A percentile compares a stretch with the other conserved stretches of the same genome.
phyloP scores from a whole-genome alignment of 2,113 vertebrate species.

The Chaetodon auriga region DNA sequence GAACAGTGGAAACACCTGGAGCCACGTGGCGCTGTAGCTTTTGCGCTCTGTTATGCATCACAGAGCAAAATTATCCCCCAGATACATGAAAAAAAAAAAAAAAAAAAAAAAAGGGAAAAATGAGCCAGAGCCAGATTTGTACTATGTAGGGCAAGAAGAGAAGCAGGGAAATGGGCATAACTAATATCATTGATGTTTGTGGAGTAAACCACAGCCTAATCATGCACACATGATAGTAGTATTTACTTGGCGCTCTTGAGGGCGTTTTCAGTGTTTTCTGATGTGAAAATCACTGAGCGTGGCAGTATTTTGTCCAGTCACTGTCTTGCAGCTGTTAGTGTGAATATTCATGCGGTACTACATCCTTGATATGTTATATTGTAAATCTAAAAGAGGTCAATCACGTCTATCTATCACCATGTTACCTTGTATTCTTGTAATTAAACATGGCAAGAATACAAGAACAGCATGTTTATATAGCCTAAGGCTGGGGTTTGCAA shows the following conservation, averaged over 20 bases:
- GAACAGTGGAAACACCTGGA: constrained; percentile 56
- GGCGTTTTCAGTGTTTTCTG: constrained; percentile 47
- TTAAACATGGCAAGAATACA: background rate
- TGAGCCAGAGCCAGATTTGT: constrained; percentile 46
- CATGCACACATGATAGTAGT: constrained; percentile 21
- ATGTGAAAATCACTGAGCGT: constrained; percentile 19
- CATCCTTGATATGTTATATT: no score
- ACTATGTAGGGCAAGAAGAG: constrained; percentile 51
- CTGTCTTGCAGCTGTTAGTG: background rate
- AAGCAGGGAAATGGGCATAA: constrained; percentile 49
- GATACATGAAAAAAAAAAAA: constrained; percentile 35
- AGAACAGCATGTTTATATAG: background rate
- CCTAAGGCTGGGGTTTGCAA: background rate
- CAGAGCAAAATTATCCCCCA: constrained; percentile 51
- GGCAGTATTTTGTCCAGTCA: background rate
- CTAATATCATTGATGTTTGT: constrained; percentile 67
- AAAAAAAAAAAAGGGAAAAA: no score
- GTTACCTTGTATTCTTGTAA: background rate
- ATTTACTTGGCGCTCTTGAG: constrained; percentile 28
- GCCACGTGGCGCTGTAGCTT: constrained; percentile 33
- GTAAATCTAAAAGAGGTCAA: background rate
- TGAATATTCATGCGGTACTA: background rate
- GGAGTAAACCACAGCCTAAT: constrained; percentile 55
- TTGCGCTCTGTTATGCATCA: constrained; percentile 58
- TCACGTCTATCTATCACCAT: background rate